Evolutionary conservation across 1,140 invertebrate species (phyloP).

Genomic region (Drosophila ambigua): DNA sequence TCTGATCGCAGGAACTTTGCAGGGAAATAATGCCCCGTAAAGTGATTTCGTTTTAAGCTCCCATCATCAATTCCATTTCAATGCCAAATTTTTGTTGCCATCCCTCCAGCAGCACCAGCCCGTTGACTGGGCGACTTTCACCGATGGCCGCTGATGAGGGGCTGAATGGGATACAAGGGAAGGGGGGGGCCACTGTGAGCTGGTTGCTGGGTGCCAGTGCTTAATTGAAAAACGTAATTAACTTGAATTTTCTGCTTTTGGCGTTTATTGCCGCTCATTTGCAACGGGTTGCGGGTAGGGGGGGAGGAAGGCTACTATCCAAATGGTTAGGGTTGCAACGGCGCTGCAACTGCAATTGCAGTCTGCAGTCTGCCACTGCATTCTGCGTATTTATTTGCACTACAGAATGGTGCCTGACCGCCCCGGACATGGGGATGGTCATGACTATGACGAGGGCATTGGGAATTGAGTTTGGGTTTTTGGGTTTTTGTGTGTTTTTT

Average conservation of each 20-base stretch:
- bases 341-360: slow-evolving; percentile 41
- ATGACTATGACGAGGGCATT: slow-evolving; percentile 22
- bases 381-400: slow-evolving; percentile 68
- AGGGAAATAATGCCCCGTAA: slow-evolving; percentile 15
- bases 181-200: slow-evolving; percentile 5
- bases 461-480: slow-evolving; percentile 38
- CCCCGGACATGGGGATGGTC: slow-evolving; percentile 12
- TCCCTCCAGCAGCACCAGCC: not conserved
- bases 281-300: slow-evolving; percentile 33
- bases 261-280: slow-evolving; percentile 80
- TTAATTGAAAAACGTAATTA: slow-evolving; percentile 82
- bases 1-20: slow-evolving; percentile 17
- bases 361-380: slow-evolving; percentile 22
- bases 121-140: slow-evolving; percentile 38
- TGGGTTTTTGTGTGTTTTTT: slow-evolving; percentile 3
- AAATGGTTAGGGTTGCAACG: slow-evolving; percentile 42
- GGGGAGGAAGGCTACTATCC: slow-evolving; percentile 3
- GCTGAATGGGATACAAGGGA: not conserved
- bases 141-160: slow-evolving; percentile 4
- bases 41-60: slow-evolving; percentile 46
- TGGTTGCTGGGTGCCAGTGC: slow-evolving; percentile 43
- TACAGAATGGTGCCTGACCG: slow-evolving; percentile 22
- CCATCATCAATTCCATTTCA: slow-evolving; percentile 64
- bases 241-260: slow-evolving; percentile 81
- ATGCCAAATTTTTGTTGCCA: slow-evolving; percentile 56